Evolutionary conservation across 2,797 vertebrate genomes (phyloP), one percentile per base, ranked within the genome.

Genomic region (Dicrostonyx torquatus): DNA sequence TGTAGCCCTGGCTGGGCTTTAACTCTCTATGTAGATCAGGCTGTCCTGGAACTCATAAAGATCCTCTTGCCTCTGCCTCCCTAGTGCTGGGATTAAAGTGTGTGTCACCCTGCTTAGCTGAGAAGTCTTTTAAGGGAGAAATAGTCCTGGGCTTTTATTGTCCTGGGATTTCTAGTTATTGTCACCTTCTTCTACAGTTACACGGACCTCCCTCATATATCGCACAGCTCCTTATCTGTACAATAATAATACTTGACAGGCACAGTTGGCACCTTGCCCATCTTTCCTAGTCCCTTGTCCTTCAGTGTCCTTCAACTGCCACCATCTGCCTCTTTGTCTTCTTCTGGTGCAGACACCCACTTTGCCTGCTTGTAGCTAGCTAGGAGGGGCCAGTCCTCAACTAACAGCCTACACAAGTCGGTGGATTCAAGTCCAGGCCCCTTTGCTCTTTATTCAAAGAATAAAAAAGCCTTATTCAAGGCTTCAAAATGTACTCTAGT

Each of bases 81-180:
- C 11, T 0, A 84, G 60, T 64, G 80, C 29, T 84, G 80, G 17
- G 17, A 64, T 34, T 31, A 64, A 84, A 84, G 5, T 34, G 40
- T 64, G 29, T 1, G 6, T 29, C 40, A 45, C 40, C 43, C 34
- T 64, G 29, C 82, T 50, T 45, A 50, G 43, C 11, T 50, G 62
- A 84, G 60, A 50, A 87, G n/a, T 64, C 31, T 82, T 91, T 93
- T 66, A 73, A 93, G 58, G 90, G 66, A 93, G 79, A 89, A 79
- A 90, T 50, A 77, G 40, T 93, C 72, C 45, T 53, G 13, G 77
- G 45, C 91, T 60, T 79, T 90, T 68, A 45, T 18, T 83, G 40
- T 89, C 45, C 40, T 78, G 72, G 87, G 70, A 85, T 87, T 94
- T 94, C 73, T 79, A 50, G 24, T 73, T 88, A 29, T 40, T 64